Percentiles rank a stretch among this genome's conserved stretches.
Conservation (phyloP, 30 jellyfish, hydroid and myxozoan genomes). For the Aurelia sp. region DNA sequence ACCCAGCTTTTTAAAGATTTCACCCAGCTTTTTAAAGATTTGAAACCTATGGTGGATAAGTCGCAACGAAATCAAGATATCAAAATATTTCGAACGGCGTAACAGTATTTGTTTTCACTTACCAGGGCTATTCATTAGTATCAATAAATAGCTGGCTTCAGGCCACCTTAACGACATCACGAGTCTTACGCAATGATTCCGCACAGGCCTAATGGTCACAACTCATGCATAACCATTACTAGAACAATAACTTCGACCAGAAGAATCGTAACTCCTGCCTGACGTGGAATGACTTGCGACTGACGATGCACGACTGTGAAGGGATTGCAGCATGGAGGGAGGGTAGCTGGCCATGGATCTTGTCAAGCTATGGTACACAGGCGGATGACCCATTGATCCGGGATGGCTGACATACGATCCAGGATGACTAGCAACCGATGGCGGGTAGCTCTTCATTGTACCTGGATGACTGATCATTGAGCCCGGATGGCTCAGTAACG, state of each 20-base stretch:
- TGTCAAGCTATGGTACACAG: slow-evolving; percentile 60
- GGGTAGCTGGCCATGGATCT: slow-evolving; percentile 65
- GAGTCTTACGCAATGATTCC: too few species aligned
- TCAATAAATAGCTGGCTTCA: too few species aligned
- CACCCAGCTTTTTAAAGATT: too few species aligned
- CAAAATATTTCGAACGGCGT: too few species aligned
- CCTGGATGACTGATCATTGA: slow-evolving; percentile 51
- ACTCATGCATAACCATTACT: slow-evolving; percentile 57
- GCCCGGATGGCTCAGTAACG: slow-evolving; percentile 67
- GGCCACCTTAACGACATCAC: too few species aligned
- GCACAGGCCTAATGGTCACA: too few species aligned
- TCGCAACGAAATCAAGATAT: too few species aligned
- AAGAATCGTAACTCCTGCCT: slow-evolving; percentile 53
- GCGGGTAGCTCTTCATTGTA: slow-evolving; percentile 57
- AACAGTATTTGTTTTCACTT: too few species aligned
- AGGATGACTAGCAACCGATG: slow-evolving; percentile 61
- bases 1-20: too few species aligned
- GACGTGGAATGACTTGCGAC: slow-evolving; percentile 75
- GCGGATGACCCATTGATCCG: slow-evolving; percentile 62
- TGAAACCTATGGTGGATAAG: too few species aligned
- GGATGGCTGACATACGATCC: slow-evolving; percentile 31
- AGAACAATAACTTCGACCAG: slow-evolving; percentile 70
- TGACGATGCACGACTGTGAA: slow-evolving; percentile 77
- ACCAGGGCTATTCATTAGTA: too few species aligned
- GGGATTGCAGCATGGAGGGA: slow-evolving; percentile 61